phyloP scores from a whole-genome alignment of 2,113 vertebrate species.

The Caranx melampygus region DNA sequence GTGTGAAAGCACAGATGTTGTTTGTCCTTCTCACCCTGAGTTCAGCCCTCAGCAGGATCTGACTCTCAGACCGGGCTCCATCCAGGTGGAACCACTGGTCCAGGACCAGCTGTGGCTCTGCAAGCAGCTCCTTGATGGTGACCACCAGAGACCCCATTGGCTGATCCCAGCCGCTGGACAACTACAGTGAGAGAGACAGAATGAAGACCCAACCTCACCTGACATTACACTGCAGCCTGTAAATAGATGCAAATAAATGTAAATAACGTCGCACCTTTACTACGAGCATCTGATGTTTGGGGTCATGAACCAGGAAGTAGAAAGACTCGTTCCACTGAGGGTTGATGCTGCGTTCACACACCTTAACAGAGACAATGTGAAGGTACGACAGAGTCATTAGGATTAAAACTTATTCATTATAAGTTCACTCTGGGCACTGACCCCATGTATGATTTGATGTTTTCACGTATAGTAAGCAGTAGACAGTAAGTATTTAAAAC shows the following conservation, averaged over 20 bases:
- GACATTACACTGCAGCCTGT: neutral
- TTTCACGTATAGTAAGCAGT: too few species aligned
- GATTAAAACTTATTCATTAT: neutral
- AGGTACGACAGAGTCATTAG: neutral
- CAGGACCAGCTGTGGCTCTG: slow-evolving; percentile 81
- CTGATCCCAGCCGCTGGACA: slow-evolving; percentile 84
- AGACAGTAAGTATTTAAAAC: too few species aligned
- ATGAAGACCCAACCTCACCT: neutral
- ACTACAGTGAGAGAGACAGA: slow-evolving; percentile 49
- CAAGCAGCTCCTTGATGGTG: slow-evolving; percentile 85
- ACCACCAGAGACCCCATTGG: slow-evolving; percentile 87
- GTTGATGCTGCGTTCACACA: slow-evolving; percentile 79
- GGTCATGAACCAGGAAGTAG: slow-evolving; percentile 88
- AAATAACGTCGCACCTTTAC: slow-evolving; percentile 83
- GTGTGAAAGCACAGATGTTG: neutral
- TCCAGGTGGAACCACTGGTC: slow-evolving; percentile 88
- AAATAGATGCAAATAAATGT: neutral
- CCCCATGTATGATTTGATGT: too few species aligned
- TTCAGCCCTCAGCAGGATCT: slow-evolving; percentile 89
- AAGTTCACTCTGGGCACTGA: neutral
- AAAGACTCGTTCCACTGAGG: slow-evolving; percentile 90
- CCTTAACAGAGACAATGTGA: slow-evolving; percentile 67
- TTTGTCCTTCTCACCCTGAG: slow-evolving; percentile 84
- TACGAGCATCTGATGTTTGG: slow-evolving; percentile 85
- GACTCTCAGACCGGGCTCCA: slow-evolving; percentile 79